Evolutionary conservation across 2,113 vertebrate species (phyloP), one percentile per base, ranked within the genome.

Genomic region (Elachura formosa): DNA sequence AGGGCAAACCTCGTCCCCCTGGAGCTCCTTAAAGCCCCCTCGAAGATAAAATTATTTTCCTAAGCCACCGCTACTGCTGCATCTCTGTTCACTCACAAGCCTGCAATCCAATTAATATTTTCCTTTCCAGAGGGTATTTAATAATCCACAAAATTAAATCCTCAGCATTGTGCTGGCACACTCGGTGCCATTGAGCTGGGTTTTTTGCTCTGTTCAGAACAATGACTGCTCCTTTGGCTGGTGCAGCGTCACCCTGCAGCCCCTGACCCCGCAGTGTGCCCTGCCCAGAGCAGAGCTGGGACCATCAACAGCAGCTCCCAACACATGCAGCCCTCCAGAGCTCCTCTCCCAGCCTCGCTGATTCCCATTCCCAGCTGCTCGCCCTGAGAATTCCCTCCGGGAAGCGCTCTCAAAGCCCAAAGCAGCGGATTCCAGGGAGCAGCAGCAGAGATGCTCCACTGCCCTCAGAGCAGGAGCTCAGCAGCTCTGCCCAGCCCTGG

Each of bases 81-180:
- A 28, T 46, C 78, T 90, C 94, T 59, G 33, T 6, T 91, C 82
- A 10, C 91, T 90, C 89, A 31, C 88, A 51, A 59, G 72, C 22
- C 75, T 83, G 87, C 79, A 94, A 94, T 77, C 93, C 95, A 95
- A 96, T 96, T 96, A 91, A 88, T 91, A 87, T 93, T 94, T 93
- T 88, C 89, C 85, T 93, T 96, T 96, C 93, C 95, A 93, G 79
- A 86, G 90, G 82, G 78, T 88, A 85, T 90, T 95, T 96, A 94
- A 91, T 95, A 94, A 96, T 87, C 89, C 90, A 86, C 95, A 88
- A 90, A 90, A 96, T 93, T 45, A 86, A 95, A 94, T 71, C 91
- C 90, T 59, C 58, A 6, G 84, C 46, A 23, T 58, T 82, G 92
- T 80, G 87, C 79, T 83, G 78, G 84, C 83, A 67, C 79, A 56